Evolutionary conservation across 2,113 vertebrate species (phyloP), one percentile per base, ranked within the genome.

Genomic region (Eudyptes chrysolophus): DNA sequence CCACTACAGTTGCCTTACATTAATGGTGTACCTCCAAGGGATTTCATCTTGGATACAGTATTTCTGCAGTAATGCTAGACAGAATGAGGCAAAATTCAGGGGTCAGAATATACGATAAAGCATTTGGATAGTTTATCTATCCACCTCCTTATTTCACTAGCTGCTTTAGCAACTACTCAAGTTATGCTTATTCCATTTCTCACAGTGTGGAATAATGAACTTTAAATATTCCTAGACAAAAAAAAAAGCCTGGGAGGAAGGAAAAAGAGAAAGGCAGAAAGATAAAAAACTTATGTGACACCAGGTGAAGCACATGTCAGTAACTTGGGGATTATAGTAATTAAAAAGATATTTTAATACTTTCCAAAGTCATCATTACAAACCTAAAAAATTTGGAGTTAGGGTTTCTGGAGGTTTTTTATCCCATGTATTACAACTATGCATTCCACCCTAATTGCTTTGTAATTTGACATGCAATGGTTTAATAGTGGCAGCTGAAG

Each of bases 401-500:
- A 65, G 70, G 30, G 36, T 84, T 94, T 94, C 70, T 69, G 30
- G 54, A 44, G 25, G 24, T 55, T 80, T 90, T 95, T 88, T 55
- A 95, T 82, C 66, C 66, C 9, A 4, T 61, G 16, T 94, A 51
- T 91, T 85, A 85, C 9, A 8, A 48, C 61, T n/a, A 18, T 61
- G 36, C 55, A 44, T 94, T 93, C 94, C 38, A 70, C 32, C 65
- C 74, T 96, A 92, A 95, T 84, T 87, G 65, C 89, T 87, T 91
- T 96, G 62, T 87, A 89, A 96, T 92, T 89, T 95, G 91, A 82
- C 74, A 42, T 60, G 36, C 65, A 72, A 25, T 1, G 22, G 36
- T 84, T 95, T 96, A 89, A 92, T 44, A 58, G 61, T 66, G 85
- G 94, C 62, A 93, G 87, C 85, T 90, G 92, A 96, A 90, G 93